phyloP scores from a whole-genome alignment of 2,113 vertebrate genomes.

The Noturus placidus region DNA sequence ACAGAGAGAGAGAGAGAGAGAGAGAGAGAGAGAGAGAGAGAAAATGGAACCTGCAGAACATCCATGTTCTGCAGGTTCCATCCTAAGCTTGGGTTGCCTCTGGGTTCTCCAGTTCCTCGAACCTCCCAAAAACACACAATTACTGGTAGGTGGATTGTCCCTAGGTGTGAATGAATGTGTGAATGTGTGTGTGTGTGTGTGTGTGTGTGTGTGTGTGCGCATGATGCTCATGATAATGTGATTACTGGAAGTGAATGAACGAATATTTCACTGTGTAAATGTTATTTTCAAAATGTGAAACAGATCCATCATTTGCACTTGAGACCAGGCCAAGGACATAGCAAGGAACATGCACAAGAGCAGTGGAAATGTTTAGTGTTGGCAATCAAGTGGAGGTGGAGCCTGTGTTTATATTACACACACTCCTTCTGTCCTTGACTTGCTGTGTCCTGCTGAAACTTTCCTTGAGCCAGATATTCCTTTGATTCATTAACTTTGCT shows the following conservation, averaged over 20 bases:
- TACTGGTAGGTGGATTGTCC: neutral
- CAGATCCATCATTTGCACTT: neutral
- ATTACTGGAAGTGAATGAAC: neutral
- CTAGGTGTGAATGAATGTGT: neutral
- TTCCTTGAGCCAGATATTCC: constrained; percentile 31
- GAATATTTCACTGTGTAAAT: neutral
- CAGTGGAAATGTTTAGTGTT: constrained; percentile 42
- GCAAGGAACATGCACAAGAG: neutral
- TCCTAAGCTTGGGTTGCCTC: neutral
- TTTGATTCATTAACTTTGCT: neutral
- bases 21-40: no score
- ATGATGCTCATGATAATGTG: neutral
- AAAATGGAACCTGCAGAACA: no score
- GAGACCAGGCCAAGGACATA: neutral
- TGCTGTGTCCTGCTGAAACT: constrained; percentile 52
- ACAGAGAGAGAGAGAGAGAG: no score
- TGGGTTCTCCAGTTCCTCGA: neutral
- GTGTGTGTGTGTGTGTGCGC: neutral
- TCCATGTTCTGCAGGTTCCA: no score
- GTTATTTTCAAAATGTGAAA: neutral
- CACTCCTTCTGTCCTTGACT: constrained; percentile 63
- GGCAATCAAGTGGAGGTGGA: constrained; percentile 52
- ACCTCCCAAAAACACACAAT: neutral
- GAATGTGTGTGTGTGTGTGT: neutral
- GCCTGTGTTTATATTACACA: neutral